Evolutionary conservation across 2,113 vertebrate species (phyloP), one percentile per base, ranked within the genome.

Genomic region (Glaucomys volans): DNA sequence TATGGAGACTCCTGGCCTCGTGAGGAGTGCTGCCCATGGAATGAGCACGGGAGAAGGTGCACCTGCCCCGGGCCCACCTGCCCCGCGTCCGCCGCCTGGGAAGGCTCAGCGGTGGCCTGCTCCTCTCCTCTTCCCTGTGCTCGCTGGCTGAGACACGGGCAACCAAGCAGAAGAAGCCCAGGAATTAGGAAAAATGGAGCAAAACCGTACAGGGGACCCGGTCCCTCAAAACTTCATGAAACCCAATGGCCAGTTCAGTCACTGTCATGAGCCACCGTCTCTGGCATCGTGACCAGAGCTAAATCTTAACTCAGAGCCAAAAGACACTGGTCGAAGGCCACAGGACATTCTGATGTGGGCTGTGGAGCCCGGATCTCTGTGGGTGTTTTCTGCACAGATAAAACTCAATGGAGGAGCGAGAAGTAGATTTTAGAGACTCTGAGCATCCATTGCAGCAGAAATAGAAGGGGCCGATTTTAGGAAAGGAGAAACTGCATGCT

Each of bases 401-500:
- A 79, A 92, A 67, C 50, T 89, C 62, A 67, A 0, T 14, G 28
- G 54, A 96, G 28, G 22, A 82, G 37, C 37, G 40, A 62, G 50
- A 52, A 59, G 57, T 81, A 26, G 59, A 24, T 47, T 87, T 90
- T 22, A 77, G 62, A 74, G n/a, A 26, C 77, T 79, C 90, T 69
- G 77, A 84, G 80, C 76, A 93, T 75, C 84, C 91, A 67, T 59
- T 42, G 35, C 0, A n/a, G 59, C 72, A 85, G 35, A 95, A 90
- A 87, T 20, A 74, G 81, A 94, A 76, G 52, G 35, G 83, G 71
- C 71, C 90, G 81, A 52, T 94, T 95, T 89, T 75, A 66, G 82
- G 75, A 64, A n/a, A 74, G 42, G 91, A 28, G 64, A 89, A 95
- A 66, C 1, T 44, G 84, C 57, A 59, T 35, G 50, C 79, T 10